These are phyloP conservation scores for Rana temporaria DNA, from an alignment of 2,113 vertebrate species.

Conservation along the genomic window DNA sequence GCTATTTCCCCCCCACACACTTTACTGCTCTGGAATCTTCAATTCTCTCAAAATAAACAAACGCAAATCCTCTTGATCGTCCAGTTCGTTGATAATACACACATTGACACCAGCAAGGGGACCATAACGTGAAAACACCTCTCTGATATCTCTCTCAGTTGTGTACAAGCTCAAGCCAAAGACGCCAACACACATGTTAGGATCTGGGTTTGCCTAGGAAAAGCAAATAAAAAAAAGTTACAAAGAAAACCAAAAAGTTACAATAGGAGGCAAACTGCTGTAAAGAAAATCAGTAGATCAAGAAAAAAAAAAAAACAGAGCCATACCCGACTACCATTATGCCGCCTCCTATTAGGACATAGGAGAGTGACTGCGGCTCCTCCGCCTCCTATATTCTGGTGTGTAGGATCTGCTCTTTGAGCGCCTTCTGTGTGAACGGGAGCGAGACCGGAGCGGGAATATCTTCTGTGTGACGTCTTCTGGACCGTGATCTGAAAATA, in stretches of 20 bases:
- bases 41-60: constrained; percentile 92
- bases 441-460: constrained; percentile 84
- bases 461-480: constrained; percentile 85
- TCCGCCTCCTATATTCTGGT: constrained; percentile 83
- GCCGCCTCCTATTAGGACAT: constrained; percentile 86
- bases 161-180: constrained; percentile 95
- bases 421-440: constrained; percentile 83
- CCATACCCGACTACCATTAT: constrained; percentile 88
- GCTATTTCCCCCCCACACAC: too few relatives aligned
- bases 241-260: not conserved
- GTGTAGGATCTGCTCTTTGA: constrained; percentile 88
- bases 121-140: constrained; percentile 92
- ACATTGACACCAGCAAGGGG: constrained; percentile 91
- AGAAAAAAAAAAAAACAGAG: not conserved
- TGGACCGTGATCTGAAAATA: constrained; percentile 81
- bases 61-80: constrained; percentile 91
- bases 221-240: constrained; percentile 45
- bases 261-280: too few relatives aligned
- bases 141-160: constrained; percentile 89
- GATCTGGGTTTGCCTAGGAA: constrained; percentile 91
- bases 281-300: not conserved
- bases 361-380: constrained; percentile 88
- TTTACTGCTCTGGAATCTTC: constrained; percentile 94
- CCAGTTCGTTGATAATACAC: constrained; percentile 94
- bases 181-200: constrained; percentile 90